Conservation (phyloP, 2,888 invertebrate species). For the Adineta ricciae region DNA sequence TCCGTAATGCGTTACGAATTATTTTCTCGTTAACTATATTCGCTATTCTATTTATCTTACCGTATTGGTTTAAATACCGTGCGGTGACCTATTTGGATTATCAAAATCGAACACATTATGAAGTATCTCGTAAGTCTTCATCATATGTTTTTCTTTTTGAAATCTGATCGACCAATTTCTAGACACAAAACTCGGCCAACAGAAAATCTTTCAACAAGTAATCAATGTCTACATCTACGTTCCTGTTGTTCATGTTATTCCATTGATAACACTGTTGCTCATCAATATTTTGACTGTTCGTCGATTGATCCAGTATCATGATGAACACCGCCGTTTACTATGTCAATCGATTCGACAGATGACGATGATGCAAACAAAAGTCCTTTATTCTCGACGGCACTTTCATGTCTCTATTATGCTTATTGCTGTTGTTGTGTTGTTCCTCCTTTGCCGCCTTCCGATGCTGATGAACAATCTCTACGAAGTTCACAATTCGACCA, state of each 20-base stretch:
- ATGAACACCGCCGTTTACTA: neutral
- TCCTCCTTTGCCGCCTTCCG: conserved; percentile 5
- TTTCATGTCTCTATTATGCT: neutral
- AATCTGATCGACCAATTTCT: too few species aligned
- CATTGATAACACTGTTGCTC: neutral
- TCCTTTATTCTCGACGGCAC: neutral
- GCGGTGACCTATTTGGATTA: neutral
- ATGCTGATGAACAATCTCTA: neutral
- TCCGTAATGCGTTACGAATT: neutral
- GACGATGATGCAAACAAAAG: neutral
- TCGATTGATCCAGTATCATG: neutral
- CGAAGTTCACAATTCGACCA: neutral
- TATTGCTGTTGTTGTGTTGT: conserved; percentile 7
- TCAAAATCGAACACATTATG: neutral
- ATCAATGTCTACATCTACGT: neutral
- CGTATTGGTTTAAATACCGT: neutral
- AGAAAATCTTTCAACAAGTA: neutral
- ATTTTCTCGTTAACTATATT: neutral
- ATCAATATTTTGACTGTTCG: neutral
- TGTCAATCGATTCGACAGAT: neutral
- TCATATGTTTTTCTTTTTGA: neutral
- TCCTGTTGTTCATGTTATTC: neutral
- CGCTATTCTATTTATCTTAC: neutral
- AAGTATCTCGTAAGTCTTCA: neutral
- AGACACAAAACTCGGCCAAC: neutral